These are phyloP conservation scores for Agonopterix alstromeriana DNA, from an alignment of 2,888 invertebrate genomes.

Conservation along the genomic window DNA sequence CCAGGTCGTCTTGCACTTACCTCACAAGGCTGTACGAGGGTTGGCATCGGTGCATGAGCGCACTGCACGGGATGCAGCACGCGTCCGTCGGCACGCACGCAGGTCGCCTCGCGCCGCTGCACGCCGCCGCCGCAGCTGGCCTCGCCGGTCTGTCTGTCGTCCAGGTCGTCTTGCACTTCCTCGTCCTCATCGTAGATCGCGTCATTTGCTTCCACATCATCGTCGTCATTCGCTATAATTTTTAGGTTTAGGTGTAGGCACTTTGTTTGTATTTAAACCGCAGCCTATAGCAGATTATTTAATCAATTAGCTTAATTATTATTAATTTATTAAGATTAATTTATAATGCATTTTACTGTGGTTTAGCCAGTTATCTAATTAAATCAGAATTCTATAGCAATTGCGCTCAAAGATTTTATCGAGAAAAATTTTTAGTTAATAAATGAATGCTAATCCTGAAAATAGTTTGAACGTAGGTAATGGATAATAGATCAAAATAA, in stretches of 20 bases:
- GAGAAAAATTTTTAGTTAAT: no score
- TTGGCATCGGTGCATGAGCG: conserved; percentile 66
- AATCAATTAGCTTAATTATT: no score
- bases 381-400: no score
- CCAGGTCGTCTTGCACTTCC: conserved; percentile 41
- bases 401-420: no score
- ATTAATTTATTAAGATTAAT: no score
- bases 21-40: conserved; percentile 74
- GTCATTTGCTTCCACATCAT: conserved; percentile 50
- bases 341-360: no score
- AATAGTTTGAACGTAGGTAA: no score
- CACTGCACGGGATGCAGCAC: conserved; percentile 67
- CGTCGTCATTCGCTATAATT: conserved; percentile 34
- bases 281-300: no score
- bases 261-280: not conserved
- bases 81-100: conserved; percentile 67
- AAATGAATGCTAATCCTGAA: no score
- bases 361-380: no score
- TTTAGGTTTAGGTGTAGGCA: not conserved
- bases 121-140: conserved; percentile 77
- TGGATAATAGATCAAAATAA: no score
- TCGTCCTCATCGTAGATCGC: conserved; percentile 58
- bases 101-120: conserved; percentile 74
- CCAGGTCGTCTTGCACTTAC: conserved; percentile 21
- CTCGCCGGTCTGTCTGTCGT: conserved; percentile 24